These are phyloP conservation scores for Setipinna tenuifilis DNA, from an alignment of 2,797 vertebrate species.

Conservation along the genomic window DNA sequence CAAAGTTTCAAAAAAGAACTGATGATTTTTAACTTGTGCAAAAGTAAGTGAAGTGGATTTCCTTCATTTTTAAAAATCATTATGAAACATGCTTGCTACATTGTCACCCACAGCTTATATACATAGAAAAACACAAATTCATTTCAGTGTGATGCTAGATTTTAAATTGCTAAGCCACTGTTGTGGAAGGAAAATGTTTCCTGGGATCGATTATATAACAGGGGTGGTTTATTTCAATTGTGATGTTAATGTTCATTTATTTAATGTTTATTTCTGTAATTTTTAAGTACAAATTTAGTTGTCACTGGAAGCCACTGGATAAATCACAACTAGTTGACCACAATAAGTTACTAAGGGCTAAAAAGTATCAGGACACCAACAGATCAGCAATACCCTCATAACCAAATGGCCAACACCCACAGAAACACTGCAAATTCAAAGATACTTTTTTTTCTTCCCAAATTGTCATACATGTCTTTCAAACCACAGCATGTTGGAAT, in stretches of 20 bases:
- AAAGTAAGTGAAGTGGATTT: background rate
- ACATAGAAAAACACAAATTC: background rate
- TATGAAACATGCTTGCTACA: background rate
- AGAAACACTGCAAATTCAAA: slow-evolving; percentile 15
- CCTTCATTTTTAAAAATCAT: background rate
- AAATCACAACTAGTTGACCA: no score
- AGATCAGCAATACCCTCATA: background rate
- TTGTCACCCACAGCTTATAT: background rate
- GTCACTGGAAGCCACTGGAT: background rate
- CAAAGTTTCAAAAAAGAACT: background rate
- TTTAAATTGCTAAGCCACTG: background rate
- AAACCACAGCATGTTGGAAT: background rate
- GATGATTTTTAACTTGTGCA: background rate
- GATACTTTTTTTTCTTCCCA: background rate
- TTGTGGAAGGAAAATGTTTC: background rate
- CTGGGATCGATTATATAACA: background rate
- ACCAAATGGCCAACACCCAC: background rate
- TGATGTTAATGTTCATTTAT: background rate
- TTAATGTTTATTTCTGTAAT: background rate
- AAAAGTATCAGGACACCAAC: background rate
- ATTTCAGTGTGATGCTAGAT: background rate
- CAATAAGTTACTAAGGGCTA: background rate
- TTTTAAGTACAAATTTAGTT: background rate
- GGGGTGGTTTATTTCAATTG: background rate
- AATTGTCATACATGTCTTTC: background rate